A percentile compares a stretch with the other conserved stretches of the same genome.
Evolutionary conservation across 2,888 invertebrate genomes (phyloP).

Genomic region (Drosophila multiciliata): DNA sequence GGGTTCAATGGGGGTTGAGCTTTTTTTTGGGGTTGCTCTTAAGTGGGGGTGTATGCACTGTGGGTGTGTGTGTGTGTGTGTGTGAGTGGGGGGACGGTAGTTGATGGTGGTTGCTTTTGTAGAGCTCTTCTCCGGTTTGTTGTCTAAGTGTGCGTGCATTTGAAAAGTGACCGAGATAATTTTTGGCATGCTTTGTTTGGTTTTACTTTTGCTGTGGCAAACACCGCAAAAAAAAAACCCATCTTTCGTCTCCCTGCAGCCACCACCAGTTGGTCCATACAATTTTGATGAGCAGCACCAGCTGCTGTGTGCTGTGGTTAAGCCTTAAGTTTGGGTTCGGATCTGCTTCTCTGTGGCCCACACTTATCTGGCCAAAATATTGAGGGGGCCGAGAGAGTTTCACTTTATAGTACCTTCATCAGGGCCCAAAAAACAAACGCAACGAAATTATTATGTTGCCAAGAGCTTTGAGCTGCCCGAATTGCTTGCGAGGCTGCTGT

Average conservation of each 20-base stretch:
- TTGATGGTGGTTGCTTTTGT: background rate
- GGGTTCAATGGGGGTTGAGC: constrained; percentile 12
- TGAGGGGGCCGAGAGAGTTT: constrained; percentile 26
- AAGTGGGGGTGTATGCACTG: background rate
- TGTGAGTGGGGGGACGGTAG: no score
- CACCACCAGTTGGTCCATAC: constrained; percentile 39
- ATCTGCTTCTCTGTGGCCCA: constrained; percentile 4
- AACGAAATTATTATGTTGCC: constrained; percentile 66
- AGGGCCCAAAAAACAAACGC: constrained; percentile 51
- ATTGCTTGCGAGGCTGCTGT: background rate
- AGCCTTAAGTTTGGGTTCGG: constrained; percentile 38
- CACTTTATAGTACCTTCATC: constrained; percentile 38
- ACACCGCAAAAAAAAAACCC: constrained; percentile 25
- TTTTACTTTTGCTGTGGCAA: constrained; percentile 62
- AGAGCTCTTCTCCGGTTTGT: constrained; percentile 18
- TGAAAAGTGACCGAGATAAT: constrained; percentile 78
- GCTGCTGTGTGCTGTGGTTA: constrained; percentile 55
- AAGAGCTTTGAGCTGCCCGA: constrained; percentile 8
- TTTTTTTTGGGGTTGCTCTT: constrained; percentile 1
- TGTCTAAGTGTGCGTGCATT: constrained; percentile 68
- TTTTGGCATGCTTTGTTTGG: constrained; percentile 76
- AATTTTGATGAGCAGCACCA: constrained; percentile 75
- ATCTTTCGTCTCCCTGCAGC: background rate
- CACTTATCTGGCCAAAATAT: constrained; percentile 56
- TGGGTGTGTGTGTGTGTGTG: background rate